Conservation (phyloP, 2,888 invertebrate genomes). For the Hirudinaria manillensis region DNA sequence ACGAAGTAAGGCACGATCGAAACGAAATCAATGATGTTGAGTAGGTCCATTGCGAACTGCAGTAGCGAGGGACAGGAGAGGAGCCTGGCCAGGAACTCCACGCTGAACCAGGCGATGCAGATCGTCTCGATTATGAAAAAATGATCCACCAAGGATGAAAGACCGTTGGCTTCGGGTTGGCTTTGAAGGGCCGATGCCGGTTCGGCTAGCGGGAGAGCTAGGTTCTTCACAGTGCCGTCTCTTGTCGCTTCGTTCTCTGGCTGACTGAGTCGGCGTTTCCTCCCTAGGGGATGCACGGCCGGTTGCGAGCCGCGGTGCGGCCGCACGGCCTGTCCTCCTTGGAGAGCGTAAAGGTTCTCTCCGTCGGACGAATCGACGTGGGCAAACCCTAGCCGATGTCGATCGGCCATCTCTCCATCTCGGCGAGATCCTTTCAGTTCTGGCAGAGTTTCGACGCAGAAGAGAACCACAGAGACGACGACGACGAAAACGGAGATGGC, state of each 20-base stretch:
- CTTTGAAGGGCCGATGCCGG: not conserved
- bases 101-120: conserved; percentile 52
- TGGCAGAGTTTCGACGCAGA: conserved; percentile 57
- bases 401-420: conserved; percentile 35
- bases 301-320: not conserved
- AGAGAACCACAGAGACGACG: conserved; percentile 54
- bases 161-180: conserved; percentile 38
- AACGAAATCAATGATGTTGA: conserved; percentile 51
- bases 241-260: not conserved
- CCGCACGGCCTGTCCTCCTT: not conserved
- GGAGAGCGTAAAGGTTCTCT: not conserved
- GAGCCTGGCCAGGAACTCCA: conserved; percentile 48
- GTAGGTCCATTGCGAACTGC: conserved; percentile 44
- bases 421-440: conserved; percentile 46
- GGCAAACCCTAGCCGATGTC: not conserved
- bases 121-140: conserved; percentile 50
- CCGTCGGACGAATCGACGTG: not conserved
- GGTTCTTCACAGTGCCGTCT: not conserved
- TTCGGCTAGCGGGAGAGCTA: not conserved
- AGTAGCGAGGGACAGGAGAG: conserved; percentile 47
- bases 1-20: conserved; percentile 52
- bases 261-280: not conserved
- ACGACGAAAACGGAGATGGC: conserved; percentile 55
- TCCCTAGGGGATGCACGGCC: not conserved
- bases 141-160: not conserved